phyloP scores from a whole-genome alignment of 2,113 vertebrate genomes.

The Dipodomys ordii region DNA sequence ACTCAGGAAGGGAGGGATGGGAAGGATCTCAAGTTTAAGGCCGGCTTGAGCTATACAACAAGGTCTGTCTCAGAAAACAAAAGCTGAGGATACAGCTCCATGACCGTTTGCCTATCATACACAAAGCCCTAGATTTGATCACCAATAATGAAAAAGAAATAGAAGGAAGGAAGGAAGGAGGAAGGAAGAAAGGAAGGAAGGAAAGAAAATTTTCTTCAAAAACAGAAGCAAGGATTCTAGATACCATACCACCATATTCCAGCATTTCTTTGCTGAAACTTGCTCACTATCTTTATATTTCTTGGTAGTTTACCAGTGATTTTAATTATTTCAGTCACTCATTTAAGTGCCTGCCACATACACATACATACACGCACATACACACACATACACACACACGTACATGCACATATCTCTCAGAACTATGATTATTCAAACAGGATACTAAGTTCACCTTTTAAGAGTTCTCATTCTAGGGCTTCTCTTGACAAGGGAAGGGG shows the following conservation, averaged over 20 bases:
- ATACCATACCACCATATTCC: not conserved
- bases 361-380: no score
- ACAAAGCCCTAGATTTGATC: no score
- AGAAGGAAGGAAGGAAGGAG: no score
- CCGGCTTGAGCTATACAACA: no score
- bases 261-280: slow-evolving; percentile 45
- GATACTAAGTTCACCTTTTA: slow-evolving; percentile 65
- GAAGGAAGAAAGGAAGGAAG: not conserved
- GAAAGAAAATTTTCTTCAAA: slow-evolving; percentile 22
- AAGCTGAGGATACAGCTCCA: no score
- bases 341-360: not conserved
- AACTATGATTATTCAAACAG: slow-evolving; percentile 35
- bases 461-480: slow-evolving; percentile 28
- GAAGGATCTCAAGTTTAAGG: no score
- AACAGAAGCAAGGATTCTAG: slow-evolving; percentile 20
- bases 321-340: slow-evolving; percentile 42
- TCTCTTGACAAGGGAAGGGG: not conserved
- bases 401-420: not conserved
- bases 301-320: not conserved
- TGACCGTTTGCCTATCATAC: no score
- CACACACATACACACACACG: no score
- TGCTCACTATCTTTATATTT: not conserved
- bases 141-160: no score
- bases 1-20: no score
- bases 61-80: no score